Conservation (phyloP, 2,797 vertebrate genomes). For the Phataginus tricuspis region DNA sequence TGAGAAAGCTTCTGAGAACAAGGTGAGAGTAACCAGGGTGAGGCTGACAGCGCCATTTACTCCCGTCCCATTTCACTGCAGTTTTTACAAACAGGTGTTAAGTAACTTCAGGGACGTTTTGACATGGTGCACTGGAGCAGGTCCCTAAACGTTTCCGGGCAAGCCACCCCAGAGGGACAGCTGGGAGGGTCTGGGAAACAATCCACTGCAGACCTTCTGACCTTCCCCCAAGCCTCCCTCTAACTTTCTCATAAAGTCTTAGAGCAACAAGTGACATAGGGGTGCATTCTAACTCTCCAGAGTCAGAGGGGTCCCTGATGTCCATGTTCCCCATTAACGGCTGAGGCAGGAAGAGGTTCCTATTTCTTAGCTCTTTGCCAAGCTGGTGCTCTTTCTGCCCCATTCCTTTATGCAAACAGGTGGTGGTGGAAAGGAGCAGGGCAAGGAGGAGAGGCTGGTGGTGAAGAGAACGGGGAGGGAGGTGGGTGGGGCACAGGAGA, state of each 20-base stretch:
- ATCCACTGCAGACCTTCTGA: not conserved
- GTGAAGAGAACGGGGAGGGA: not conserved
- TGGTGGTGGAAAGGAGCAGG: not conserved
- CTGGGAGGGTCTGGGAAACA: not conserved
- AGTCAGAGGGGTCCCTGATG: fast-evolving
- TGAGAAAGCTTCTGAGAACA: not conserved
- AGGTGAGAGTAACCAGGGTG: not conserved
- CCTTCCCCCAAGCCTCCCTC: not conserved
- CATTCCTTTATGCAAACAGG: not conserved
- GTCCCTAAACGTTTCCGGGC: not conserved
- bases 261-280: not conserved
- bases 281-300: not conserved
- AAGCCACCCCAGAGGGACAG: not conserved
- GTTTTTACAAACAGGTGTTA: not conserved
- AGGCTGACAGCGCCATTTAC: not conserved
- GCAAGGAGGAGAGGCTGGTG: not conserved
- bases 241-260: not conserved
- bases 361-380: too few species aligned
- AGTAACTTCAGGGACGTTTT: not conserved
- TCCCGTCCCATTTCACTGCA: not conserved
- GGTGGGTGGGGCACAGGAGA: not conserved
- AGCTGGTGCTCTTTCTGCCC: not conserved
- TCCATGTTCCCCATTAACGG: not conserved
- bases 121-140: not conserved
- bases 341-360: not conserved